Evolutionary conservation across 1,140 invertebrate genomes (phyloP).

Genomic region (Glossosoma conforme): DNA sequence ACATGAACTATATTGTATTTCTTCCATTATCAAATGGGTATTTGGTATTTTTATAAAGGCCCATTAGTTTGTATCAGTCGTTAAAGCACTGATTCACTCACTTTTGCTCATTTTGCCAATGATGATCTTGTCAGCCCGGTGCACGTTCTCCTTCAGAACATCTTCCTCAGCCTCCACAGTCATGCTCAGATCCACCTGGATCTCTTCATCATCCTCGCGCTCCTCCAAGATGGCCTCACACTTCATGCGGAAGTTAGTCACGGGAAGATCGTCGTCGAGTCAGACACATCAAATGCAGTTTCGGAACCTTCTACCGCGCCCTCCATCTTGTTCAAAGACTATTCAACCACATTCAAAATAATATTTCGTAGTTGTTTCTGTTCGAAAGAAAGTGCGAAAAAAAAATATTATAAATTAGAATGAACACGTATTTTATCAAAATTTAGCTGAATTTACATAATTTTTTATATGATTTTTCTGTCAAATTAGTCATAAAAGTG

Average conservation of each 20-base stretch:
- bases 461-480: too few species aligned
- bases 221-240: slow-evolving; percentile 3
- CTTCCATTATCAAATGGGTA: not conserved
- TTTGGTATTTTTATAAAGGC: not conserved
- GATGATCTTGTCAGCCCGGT: slow-evolving; percentile 8
- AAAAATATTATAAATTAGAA: too few species aligned
- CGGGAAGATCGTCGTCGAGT: slow-evolving; percentile 22
- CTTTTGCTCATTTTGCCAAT: slow-evolving; percentile 16
- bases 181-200: slow-evolving; percentile 22
- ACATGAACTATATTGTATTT: not conserved
- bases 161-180: slow-evolving; percentile 24
- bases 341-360: too few species aligned
- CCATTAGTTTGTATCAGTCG: not conserved
- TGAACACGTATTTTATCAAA: too few species aligned
- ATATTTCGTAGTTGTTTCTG: too few species aligned
- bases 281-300: too few species aligned
- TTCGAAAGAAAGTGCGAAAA: too few species aligned
- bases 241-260: slow-evolving; percentile 11
- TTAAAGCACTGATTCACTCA: not conserved
- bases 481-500: too few species aligned
- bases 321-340: too few species aligned
- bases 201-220: not conserved
- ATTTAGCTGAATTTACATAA: too few species aligned
- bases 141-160: not conserved
- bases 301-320: too few species aligned